Conservation (phyloP, 2,113 vertebrate species). For the Gopherus flavomarginatus region DNA sequence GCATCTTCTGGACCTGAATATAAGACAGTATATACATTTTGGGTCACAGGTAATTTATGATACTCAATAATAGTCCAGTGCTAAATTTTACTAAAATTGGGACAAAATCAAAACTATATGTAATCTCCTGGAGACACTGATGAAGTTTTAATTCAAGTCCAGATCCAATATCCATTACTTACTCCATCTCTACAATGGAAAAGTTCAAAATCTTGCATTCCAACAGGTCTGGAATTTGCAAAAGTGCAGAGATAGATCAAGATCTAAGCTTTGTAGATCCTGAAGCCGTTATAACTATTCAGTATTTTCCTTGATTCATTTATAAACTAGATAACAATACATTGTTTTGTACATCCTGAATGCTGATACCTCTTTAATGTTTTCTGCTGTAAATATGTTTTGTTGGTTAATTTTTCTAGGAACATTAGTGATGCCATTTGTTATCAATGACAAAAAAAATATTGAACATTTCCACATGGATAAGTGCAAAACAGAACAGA, state of each 20-base stretch:
- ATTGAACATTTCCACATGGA: constrained; percentile 22
- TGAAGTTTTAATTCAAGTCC: background rate
- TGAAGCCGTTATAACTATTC: background rate
- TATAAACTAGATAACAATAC: constrained; percentile 12
- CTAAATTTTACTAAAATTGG: background rate
- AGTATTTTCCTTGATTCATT: background rate
- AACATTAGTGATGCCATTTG: constrained; percentile 32
- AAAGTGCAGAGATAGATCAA: background rate
- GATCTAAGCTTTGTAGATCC: background rate
- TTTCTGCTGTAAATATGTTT: constrained; percentile 16
- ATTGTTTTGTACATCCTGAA: constrained; percentile 15
- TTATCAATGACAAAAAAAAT: constrained; percentile 26
- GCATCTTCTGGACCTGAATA: background rate
- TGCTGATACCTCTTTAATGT: background rate
- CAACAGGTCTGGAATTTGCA: fast-evolving
- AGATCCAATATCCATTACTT: background rate
- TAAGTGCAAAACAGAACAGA: constrained; percentile 31
- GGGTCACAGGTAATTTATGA: background rate
- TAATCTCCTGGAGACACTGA: background rate
- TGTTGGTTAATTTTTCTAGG: constrained; percentile 50
- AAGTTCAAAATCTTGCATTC: background rate
- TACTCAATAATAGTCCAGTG: fast-evolving
- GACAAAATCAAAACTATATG: background rate
- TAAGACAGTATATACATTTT: background rate
- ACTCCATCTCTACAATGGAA: background rate